phyloP scores from a whole-genome alignment of 2,113 vertebrate genomes.

The Enhydra lutris region DNA sequence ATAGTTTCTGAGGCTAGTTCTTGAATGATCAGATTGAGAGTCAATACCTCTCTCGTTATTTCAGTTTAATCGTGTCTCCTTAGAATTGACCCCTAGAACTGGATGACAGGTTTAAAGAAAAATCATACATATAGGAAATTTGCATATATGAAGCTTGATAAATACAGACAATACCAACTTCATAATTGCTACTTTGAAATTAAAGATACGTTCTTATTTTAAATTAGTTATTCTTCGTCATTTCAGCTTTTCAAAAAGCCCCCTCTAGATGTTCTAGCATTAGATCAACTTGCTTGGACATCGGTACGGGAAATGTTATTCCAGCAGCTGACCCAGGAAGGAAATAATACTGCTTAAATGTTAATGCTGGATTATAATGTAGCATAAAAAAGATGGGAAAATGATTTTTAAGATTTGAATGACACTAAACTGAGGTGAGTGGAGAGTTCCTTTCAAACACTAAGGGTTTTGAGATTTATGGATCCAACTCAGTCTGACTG shows the following conservation, averaged over 20 bases:
- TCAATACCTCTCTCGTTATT: not conserved
- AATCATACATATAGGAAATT: not conserved
- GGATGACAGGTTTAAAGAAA: not conserved
- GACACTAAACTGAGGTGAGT: not conserved
- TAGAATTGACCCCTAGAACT: not conserved
- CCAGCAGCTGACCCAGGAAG: not conserved
- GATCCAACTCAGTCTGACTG: not conserved
- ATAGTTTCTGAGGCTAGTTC: constrained; percentile 33
- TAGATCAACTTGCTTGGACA: not conserved
- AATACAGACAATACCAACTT: not conserved
- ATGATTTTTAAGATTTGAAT: not conserved
- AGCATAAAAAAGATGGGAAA: not conserved
- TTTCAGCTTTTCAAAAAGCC: not conserved
- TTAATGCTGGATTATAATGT: not conserved
- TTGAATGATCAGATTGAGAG: not conserved
- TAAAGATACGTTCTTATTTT: not conserved
- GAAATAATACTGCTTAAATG: not conserved
- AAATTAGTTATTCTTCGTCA: not conserved
- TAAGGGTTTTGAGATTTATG: not conserved
- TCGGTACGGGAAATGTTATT: not conserved
- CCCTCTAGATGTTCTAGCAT: not conserved
- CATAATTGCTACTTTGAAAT: not conserved
- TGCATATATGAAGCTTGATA: not conserved
- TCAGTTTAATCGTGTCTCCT: not conserved
- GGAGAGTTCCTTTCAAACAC: not conserved